phyloP scores from a whole-genome alignment of 2,113 vertebrate genomes.

The Benitochromis conjunctus region DNA sequence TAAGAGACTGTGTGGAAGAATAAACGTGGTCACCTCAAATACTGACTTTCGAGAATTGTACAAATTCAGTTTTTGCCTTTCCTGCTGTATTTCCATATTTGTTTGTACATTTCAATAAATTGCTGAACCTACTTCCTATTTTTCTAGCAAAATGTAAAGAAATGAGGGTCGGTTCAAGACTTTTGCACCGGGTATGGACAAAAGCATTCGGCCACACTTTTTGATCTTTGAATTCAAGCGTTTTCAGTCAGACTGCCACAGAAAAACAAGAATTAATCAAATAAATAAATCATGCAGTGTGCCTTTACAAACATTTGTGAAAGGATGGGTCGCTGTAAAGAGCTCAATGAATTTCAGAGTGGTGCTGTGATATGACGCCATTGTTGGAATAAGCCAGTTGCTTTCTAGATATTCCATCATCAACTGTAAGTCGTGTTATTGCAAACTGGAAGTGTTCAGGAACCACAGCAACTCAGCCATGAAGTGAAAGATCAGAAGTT shows the following conservation, averaged over 20 bases:
- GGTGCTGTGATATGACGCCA: fast-evolving
- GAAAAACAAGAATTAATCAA: not conserved
- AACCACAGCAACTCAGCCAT: not conserved
- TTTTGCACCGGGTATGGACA: not conserved
- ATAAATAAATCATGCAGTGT: not conserved
- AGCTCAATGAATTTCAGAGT: not conserved
- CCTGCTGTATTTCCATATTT: not conserved
- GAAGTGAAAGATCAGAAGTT: not conserved
- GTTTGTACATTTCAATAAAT: not conserved
- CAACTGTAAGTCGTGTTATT: not conserved
- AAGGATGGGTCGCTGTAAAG: not conserved
- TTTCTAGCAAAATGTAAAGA: not conserved
- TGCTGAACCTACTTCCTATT: not conserved
- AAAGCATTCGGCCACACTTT: not conserved
- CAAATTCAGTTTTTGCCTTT: not conserved
- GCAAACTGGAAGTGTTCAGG: not conserved
- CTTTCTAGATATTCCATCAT: not conserved
- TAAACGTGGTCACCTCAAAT: not conserved
- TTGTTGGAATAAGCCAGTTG: not conserved
- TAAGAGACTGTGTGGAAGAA: not conserved
- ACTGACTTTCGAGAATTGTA: not conserved
- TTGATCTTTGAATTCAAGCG: not conserved
- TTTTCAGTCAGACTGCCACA: not conserved
- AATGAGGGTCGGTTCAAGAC: not conserved
- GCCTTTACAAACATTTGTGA: not conserved